Conservation (phyloP, 2,797 vertebrate genomes). For the Pachyuromys duprasi region DNA sequence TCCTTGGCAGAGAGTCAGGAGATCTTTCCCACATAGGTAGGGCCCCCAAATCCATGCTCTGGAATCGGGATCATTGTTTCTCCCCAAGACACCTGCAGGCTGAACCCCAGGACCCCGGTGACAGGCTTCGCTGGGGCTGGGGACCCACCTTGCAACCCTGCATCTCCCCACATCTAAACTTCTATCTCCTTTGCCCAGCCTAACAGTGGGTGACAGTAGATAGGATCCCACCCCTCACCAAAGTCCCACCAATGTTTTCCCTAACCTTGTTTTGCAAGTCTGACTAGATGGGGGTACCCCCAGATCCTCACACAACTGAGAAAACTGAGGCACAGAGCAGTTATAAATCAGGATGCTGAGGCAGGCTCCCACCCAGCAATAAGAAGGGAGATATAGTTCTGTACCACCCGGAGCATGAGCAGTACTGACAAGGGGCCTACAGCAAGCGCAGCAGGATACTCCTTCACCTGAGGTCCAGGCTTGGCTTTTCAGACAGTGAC, state of each 20-base stretch:
- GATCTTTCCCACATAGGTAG: neutral
- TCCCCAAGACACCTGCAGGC: neutral
- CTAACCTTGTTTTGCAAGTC: neutral
- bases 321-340: constrained; percentile 10
- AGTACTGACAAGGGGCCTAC: neutral
- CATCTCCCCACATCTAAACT: neutral
- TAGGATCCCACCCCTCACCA: neutral
- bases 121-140: neutral
- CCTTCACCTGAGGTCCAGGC: neutral
- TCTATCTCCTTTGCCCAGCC: neutral
- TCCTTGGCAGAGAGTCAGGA: neutral
- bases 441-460: accelerated
- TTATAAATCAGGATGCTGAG: neutral
- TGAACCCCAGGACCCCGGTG: neutral
- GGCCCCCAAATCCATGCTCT: neutral
- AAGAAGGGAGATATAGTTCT: neutral
- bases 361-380: neutral
- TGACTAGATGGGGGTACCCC: neutral
- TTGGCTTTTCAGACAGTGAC: neutral
- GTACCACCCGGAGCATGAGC: neutral
- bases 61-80: neutral
- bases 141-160: neutral
- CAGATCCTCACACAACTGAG: neutral
- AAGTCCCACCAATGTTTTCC: neutral
- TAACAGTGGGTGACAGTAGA: neutral